Percentiles rank a stretch among this genome's conserved stretches.
Evolutionary conservation across 2,113 vertebrate genomes (phyloP).

Genomic region (Apodemus speciosus): DNA sequence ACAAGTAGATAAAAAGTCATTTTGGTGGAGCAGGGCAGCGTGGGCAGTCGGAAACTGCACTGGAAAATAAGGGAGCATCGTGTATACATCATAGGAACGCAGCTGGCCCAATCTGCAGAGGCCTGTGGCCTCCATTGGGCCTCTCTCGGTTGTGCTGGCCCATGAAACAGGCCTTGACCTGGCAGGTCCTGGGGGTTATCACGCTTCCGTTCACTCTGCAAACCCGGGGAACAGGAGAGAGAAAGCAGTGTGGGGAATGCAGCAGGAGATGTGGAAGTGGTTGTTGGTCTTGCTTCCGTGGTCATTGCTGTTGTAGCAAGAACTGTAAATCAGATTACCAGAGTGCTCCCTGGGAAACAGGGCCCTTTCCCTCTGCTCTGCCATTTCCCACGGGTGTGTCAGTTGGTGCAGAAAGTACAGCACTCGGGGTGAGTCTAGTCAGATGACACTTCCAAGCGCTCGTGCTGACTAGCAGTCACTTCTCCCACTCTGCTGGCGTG

Average conservation of each 20-base stretch:
- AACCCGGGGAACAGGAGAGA: background rate
- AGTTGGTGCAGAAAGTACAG: constrained; percentile 49
- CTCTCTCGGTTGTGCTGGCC: background rate
- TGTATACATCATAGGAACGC: background rate
- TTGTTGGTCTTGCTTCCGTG: constrained; percentile 74
- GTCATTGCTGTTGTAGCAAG: constrained; percentile 77
- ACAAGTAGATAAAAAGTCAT: constrained; percentile 45
- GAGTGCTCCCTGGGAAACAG: background rate
- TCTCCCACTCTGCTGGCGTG: constrained; percentile 63
- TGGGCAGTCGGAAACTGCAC: constrained; percentile 52
- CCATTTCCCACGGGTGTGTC: background rate
- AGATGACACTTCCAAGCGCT: constrained; percentile 62
- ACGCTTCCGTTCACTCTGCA: accelerated
- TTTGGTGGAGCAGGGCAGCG: background rate
- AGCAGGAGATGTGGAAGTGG: constrained; percentile 65
- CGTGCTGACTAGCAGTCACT: background rate
- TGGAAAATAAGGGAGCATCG: constrained; percentile 27
- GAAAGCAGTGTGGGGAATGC: background rate
- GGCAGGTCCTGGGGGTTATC: accelerated
- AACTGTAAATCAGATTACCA: constrained; percentile 67
- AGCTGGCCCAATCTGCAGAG: background rate
- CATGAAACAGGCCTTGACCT: background rate
- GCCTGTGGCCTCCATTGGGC: background rate
- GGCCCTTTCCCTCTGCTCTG: constrained; percentile 43
- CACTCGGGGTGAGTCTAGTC: constrained; percentile 68